A percentile compares a stretch with the other conserved stretches of the same genome.
Conservation (phyloP, 1,140 invertebrate species). For the Drosophila nigrodunni region DNA sequence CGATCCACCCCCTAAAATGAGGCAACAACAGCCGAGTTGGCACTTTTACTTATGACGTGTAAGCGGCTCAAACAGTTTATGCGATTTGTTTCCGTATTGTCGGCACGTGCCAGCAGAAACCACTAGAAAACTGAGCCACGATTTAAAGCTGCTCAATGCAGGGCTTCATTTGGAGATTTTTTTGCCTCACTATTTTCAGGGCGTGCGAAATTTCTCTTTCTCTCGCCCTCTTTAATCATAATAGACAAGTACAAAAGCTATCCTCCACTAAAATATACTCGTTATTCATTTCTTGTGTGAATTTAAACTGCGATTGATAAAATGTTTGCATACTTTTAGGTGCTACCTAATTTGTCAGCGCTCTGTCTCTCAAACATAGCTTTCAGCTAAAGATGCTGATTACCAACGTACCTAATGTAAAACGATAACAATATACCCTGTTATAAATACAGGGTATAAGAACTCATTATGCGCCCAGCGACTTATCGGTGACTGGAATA, state of each 20-base stretch:
- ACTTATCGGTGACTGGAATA: conserved; percentile 26
- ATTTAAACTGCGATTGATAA: no score
- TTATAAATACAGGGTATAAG: background rate
- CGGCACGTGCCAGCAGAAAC: conserved; percentile 41
- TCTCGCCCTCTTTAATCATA: no score
- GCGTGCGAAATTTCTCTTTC: background rate
- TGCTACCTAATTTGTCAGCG: no score
- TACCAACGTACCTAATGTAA: no score
- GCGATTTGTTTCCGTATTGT: conserved; percentile 54
- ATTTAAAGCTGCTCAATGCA: conserved; percentile 35
- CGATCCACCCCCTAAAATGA: background rate
- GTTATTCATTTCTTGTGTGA: no score
- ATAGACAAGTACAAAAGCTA: no score
- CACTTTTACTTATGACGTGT: conserved; percentile 56
- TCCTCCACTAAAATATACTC: no score
- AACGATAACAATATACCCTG: background rate
- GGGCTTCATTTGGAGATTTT: conserved; percentile 17
- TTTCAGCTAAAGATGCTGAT: no score
- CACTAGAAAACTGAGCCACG: conserved; percentile 35
- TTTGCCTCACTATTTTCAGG: background rate
- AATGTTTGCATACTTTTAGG: no score
- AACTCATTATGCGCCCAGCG: conserved; percentile 37
- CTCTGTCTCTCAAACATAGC: no score
- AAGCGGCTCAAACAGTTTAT: conserved; percentile 58
- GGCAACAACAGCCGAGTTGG: conserved; percentile 22